These are phyloP conservation scores for Limnodromus scolopaceus DNA, from an alignment of 2,797 vertebrate genomes.

Conservation along the genomic window DNA sequence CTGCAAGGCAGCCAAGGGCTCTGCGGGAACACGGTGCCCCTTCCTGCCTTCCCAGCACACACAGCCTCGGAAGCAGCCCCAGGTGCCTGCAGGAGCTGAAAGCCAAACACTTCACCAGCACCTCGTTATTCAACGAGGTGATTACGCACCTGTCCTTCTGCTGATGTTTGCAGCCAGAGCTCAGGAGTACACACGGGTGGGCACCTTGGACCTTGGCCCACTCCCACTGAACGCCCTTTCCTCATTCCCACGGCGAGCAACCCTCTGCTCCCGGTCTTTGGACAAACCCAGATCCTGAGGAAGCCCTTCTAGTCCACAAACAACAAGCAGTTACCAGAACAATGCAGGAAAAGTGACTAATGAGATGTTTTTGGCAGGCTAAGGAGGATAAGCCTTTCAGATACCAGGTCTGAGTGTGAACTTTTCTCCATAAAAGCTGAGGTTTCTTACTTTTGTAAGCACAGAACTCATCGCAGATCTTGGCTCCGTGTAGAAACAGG, in stretches of 20 bases:
- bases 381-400: not conserved
- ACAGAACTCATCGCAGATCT: not conserved
- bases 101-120: not conserved
- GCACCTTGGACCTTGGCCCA: not conserved
- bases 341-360: not conserved
- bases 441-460: not conserved
- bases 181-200: not conserved
- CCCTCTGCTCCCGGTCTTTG: not conserved
- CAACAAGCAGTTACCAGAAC: not conserved
- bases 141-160: not conserved
- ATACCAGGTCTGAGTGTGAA: not conserved
- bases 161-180: not conserved
- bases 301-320: not conserved
- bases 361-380: not conserved
- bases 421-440: not conserved
- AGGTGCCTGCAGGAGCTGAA: not conserved
- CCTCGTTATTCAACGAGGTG: not conserved
- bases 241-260: not conserved
- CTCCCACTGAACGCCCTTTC: not conserved
- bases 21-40: not conserved
- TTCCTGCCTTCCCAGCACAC: not conserved
- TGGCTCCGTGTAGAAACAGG: not conserved
- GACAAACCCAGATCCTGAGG: not conserved
- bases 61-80: not conserved
- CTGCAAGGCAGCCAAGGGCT: not conserved